These are phyloP conservation scores for Cryptomyrus ogoouensis DNA, from an alignment of 2,113 vertebrate genomes.

Conservation along the genomic window DNA sequence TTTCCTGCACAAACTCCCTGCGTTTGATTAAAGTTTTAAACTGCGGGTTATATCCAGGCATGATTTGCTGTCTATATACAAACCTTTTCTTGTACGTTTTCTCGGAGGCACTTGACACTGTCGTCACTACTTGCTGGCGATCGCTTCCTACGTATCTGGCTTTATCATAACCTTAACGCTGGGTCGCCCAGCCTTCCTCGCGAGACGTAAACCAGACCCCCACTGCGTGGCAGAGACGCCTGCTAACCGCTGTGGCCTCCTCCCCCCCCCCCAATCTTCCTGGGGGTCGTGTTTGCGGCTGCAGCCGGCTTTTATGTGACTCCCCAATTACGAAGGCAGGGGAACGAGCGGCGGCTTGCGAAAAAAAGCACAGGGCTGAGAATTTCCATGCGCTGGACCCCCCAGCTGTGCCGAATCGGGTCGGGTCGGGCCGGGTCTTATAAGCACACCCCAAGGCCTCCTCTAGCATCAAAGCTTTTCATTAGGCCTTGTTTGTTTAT, in stretches of 20 bases:
- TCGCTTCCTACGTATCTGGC: not conserved
- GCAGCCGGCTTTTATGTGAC: slow-evolving; percentile 4
- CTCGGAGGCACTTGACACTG: not conserved
- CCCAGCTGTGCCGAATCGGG: not conserved
- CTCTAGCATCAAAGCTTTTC: not conserved
- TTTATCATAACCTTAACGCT: not conserved
- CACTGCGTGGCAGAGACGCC: slow-evolving; percentile 2
- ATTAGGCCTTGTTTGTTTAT: not conserved
- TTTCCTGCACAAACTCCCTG: slow-evolving; percentile 8
- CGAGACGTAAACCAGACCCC: not conserved
- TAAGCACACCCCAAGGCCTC: not conserved
- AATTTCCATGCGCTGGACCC: not conserved
- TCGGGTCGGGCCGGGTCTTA: not conserved
- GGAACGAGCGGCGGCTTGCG: not conserved
- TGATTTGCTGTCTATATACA: not conserved
- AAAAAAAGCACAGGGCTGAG: not conserved
- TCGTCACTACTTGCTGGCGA: not conserved
- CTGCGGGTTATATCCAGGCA: not conserved
- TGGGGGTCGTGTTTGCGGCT: not conserved
- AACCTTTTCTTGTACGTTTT: not conserved
- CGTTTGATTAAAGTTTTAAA: slow-evolving; percentile 1
- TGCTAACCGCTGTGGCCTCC: not conserved
- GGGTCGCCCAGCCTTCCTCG: not conserved
- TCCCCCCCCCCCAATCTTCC: not conserved
- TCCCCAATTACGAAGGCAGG: slow-evolving; percentile 8